These are phyloP conservation scores for Dunckerocampus dactyliophorus DNA, from an alignment of 2,113 vertebrate genomes.

Conservation along the genomic window DNA sequence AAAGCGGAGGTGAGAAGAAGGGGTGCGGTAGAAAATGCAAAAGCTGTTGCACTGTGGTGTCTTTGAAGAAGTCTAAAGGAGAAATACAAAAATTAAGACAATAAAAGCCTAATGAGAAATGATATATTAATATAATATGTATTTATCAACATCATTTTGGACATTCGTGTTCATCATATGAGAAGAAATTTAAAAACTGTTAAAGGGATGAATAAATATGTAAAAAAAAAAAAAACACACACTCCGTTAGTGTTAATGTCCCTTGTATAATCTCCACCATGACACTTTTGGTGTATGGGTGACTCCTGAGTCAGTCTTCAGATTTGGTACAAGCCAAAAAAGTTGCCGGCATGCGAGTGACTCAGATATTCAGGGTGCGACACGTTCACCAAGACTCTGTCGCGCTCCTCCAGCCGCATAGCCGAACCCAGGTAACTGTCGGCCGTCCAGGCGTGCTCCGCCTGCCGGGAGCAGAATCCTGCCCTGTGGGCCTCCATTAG, in stretches of 20 bases:
- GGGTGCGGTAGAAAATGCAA: no score
- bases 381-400: constrained; percentile 65
- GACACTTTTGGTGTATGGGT: neutral
- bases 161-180: constrained; percentile 38
- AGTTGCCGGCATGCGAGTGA: constrained; percentile 52
- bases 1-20: no score
- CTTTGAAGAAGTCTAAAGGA: no score
- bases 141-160: no score
- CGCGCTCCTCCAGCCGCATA: constrained; percentile 41
- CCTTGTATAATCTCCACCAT: neutral
- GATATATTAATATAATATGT: no score
- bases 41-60: no score
- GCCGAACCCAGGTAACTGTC: constrained; percentile 57
- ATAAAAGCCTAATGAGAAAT: no score
- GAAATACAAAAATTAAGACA: no score
- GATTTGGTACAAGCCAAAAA: constrained; percentile 74
- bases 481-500: constrained; percentile 57
- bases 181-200: no score
- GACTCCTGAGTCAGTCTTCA: constrained; percentile 12
- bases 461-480: constrained; percentile 45
- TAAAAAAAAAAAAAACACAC: neutral
- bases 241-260: neutral
- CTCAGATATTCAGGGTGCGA: constrained; percentile 49
- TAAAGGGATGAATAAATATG: constrained; percentile 3
- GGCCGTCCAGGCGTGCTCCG: constrained; percentile 34